These are phyloP conservation scores for Mesocentrotus franciscanus DNA, from an alignment of 53 echinoderm and acorn worm species.

Conservation along the genomic window DNA sequence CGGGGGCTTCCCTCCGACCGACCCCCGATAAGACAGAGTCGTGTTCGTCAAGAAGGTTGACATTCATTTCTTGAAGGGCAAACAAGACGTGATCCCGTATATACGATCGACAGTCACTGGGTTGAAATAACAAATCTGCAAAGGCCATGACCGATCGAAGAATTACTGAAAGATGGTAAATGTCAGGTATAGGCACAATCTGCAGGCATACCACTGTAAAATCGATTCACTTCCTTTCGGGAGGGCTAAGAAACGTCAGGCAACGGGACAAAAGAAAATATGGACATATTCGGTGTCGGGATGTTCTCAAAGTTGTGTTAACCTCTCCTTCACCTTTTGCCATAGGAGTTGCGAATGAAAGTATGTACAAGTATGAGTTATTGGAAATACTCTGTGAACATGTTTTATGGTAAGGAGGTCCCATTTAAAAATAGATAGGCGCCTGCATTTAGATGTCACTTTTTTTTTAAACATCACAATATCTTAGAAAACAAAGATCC, in stretches of 20 bases:
- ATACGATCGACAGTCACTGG: not conserved
- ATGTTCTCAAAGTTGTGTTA: not conserved
- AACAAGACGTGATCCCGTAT: not conserved
- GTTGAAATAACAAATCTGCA: conserved; percentile 31
- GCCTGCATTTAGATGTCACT: no score
- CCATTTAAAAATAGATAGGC: no score
- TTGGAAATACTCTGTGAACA: not conserved
- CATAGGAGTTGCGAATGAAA: not conserved
- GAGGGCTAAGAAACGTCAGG: not conserved
- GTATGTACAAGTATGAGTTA: not conserved
- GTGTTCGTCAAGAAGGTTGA: not conserved
- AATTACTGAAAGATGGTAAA: not conserved
- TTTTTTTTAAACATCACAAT: no score
- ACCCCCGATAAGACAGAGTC: not conserved
- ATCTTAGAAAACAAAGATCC: no score
- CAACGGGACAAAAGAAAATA: not conserved
- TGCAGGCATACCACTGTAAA: not conserved
- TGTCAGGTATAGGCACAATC: conserved; percentile 18
- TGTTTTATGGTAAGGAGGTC: not conserved
- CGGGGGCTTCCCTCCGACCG: not conserved
- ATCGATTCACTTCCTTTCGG: conserved; percentile 27
- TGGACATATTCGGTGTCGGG: not conserved
- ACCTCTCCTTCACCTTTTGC: not conserved
- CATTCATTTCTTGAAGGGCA: not conserved
- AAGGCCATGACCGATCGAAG: conserved; percentile 45